Evolutionary conservation across 2,113 vertebrate species (phyloP), one percentile per base, ranked within the genome.

Genomic region (Pelecanus crispus): DNA sequence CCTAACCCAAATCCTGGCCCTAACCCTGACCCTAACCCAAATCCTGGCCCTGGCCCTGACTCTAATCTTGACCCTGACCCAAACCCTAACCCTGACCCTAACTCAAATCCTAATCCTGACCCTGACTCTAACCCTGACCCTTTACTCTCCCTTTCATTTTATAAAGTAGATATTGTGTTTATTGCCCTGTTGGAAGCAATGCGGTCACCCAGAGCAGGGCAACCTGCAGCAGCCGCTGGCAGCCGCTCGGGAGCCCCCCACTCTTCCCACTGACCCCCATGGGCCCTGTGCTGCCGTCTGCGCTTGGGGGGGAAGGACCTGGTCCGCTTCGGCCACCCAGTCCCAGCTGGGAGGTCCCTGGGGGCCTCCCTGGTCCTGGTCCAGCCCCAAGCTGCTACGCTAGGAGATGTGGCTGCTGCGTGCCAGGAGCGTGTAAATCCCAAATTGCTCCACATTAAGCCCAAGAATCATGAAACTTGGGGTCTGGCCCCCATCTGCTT

Each of bases 201-300:
- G 24, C 17, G 50, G 40, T 65, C 71, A 40, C 18, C 63, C 71
- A 38, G 52, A 82, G 10, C 0, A 5, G 62, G 32, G 44, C 20
- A 67, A 50, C 44, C 29, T 73, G 75, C 40, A 72, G 47, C 47
- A 73, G 58, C 21, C 3, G 1, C 29, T 86, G 44, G 42, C 25
- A 42, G 58, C 70, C 8, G 0, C 29, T 40, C 7, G 3, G 36
- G 80, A 82, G 0, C 11, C 11, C n/a, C 21, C 26, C 0, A 1
- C 24, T n/a, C 66, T 86, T 13, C 25, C 36, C 11, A 2, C 38
- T 78, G 2, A 2, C 50, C 50, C 40, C 5, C 2, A 1, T 14
- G 68, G 32, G 20, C 15, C 25, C 49, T 3, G 0, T 56, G 9
- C 32, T 82, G 45, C 12, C 4, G 0, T 18, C 56, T 58, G 21